phyloP scores from a whole-genome alignment of 2,888 invertebrate species.

The Colostygia pectinataria region DNA sequence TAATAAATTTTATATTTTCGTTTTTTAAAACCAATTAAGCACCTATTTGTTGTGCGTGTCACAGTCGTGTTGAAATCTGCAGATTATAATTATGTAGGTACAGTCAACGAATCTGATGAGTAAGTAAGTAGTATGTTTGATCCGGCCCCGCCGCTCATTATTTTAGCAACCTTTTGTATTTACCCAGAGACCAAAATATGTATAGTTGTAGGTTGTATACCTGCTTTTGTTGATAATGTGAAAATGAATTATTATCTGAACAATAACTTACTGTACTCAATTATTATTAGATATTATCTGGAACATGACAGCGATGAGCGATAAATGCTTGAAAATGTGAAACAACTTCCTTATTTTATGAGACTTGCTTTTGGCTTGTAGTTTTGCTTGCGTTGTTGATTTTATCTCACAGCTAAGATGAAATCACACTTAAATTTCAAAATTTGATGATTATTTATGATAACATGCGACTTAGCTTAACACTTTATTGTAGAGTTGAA shows the following conservation, averaged over 20 bases:
- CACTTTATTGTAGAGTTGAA: no score
- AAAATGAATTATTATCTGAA: conserved; percentile 17
- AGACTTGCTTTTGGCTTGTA: background rate
- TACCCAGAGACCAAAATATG: no score
- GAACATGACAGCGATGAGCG: conserved; percentile 11
- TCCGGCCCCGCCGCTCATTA: conserved; percentile 6
- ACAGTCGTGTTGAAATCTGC: conserved; percentile 3
- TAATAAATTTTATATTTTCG: background rate
- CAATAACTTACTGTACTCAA: no score
- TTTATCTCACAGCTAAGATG: no score
- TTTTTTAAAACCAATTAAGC: no score
- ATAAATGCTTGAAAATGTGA: conserved; percentile 2
- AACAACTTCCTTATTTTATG: background rate
- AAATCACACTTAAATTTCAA: no score
- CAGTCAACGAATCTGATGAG: no score
- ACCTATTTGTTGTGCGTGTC: background rate
- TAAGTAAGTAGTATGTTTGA: background rate
- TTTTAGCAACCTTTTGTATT: conserved; percentile 17
- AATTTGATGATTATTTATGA: no score
- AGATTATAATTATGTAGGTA: conserved; percentile 10
- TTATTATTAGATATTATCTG: no score
- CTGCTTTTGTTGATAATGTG: conserved; percentile 21
- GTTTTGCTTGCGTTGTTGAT: no score
- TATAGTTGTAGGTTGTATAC: no score
- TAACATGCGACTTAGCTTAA: no score